Evolutionary conservation across 2,888 invertebrate genomes (phyloP).

Genomic region (Dermolepida albohirtum): DNA sequence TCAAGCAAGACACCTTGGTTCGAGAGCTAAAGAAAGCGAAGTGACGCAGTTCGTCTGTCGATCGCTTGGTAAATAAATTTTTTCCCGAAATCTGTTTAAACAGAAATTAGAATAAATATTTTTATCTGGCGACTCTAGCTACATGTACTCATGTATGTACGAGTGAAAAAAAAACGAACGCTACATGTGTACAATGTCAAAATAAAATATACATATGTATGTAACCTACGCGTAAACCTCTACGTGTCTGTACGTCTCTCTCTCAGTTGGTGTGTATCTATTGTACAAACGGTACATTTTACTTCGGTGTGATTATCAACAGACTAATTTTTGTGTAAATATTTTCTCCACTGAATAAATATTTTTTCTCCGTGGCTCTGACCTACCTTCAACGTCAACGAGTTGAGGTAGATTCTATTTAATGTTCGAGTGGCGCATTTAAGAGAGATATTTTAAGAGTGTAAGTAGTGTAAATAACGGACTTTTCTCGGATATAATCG

Average conservation of each 20-base stretch:
- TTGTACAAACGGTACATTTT: constrained; percentile 14
- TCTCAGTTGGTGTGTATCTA: constrained; percentile 7
- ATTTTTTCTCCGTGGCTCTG: constrained; percentile 43
- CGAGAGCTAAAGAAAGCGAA: constrained; percentile 5
- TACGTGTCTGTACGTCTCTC: too few relatives aligned
- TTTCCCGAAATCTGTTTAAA: constrained; percentile 17
- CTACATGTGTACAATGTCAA: constrained; percentile 11
- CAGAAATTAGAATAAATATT: constrained; percentile 34
- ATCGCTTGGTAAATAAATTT: constrained; percentile 7
- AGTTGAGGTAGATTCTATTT: constrained; percentile 38
- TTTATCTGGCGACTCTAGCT: constrained; percentile 12
- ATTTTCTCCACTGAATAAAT: constrained; percentile 44
- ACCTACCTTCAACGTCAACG: constrained; percentile 44
- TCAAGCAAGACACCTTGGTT: constrained; percentile 5
- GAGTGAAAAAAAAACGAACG: constrained; percentile 4
- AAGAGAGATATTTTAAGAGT: constrained; percentile 28
- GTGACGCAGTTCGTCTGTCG: constrained; percentile 1
- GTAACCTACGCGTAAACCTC: too few relatives aligned
- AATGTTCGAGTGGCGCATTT: constrained; percentile 23
- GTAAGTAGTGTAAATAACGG: constrained; percentile 23
- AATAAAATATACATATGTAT: constrained; percentile 4
- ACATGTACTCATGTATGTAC: background rate
- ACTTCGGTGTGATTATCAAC: constrained; percentile 40
- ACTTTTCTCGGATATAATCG: constrained; percentile 21
- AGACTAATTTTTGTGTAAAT: constrained; percentile 46